A percentile compares a stretch with the other conserved stretches of the same genome.
These are phyloP conservation scores for Sebastes vulpes DNA, from an alignment of 2,797 vertebrate species.

Conservation along the genomic window DNA sequence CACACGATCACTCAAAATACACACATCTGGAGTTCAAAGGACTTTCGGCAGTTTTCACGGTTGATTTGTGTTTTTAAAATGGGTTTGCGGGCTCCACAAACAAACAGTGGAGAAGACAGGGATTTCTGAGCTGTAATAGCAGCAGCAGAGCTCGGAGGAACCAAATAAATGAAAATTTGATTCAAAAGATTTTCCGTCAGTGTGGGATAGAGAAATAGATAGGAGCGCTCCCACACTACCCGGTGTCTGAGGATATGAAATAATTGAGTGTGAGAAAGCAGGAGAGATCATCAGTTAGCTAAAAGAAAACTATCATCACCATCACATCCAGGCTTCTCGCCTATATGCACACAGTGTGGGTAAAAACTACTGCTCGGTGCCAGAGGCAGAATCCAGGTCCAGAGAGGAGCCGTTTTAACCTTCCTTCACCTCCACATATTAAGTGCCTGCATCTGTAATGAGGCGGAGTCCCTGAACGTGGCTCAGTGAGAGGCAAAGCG, in stretches of 20 bases:
- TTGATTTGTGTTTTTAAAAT: conserved; percentile 21
- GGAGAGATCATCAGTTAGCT: conserved; percentile 37
- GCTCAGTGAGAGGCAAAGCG: conserved; percentile 20
- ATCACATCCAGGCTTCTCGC: conserved; percentile 23
- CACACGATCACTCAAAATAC: conserved; percentile 44
- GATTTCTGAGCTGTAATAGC: not conserved
- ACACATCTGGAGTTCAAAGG: conserved; percentile 42
- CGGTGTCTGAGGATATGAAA: conserved; percentile 31
- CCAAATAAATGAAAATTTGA: conserved; percentile 35
- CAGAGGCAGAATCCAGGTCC: conserved; percentile 19
- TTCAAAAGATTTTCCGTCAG: conserved; percentile 22
- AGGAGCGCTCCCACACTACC: not conserved
- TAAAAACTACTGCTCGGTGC: conserved; percentile 42
- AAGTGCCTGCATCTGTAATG: conserved; percentile 34
- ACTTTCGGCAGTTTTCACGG: conserved; percentile 36
- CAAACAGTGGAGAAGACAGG: conserved; percentile 3
- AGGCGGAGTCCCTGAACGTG: conserved; percentile 25
- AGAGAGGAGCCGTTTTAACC: conserved; percentile 30
- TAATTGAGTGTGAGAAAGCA: conserved; percentile 39
- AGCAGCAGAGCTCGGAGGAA: conserved; percentile 22
- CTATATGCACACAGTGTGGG: conserved; percentile 13
- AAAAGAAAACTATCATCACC: conserved; percentile 38
- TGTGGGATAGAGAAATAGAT: conserved; percentile 1
- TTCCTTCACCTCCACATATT: conserved; percentile 36
- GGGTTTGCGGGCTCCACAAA: not conserved